These are phyloP conservation scores for Spodoptera frugiperda DNA, from an alignment of 1,140 invertebrate species.

Conservation along the genomic window DNA sequence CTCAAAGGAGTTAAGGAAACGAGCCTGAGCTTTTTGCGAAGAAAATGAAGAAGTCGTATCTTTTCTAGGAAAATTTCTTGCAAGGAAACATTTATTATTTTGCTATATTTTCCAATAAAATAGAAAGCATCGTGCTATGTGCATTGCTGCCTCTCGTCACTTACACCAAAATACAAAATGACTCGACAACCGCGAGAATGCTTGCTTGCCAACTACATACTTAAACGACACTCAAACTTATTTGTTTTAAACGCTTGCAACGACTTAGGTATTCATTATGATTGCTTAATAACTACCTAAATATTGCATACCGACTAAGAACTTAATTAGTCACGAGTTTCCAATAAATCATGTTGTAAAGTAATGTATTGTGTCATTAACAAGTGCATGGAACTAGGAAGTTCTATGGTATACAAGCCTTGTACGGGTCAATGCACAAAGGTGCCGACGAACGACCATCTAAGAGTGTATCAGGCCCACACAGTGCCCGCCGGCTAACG, in stretches of 20 bases:
- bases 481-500: constrained; percentile 62
- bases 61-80: no score
- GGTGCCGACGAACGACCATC: constrained; percentile 71
- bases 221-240: constrained; percentile 72
- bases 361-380: constrained; percentile 60
- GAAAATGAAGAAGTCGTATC: no score
- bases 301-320: not conserved
- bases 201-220: constrained; percentile 73
- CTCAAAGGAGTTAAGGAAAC: no score
- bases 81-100: no score
- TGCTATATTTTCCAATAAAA: not conserved
- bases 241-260: constrained; percentile 63
- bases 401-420: constrained; percentile 67
- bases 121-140: not conserved
- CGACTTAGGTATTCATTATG: constrained; percentile 21
- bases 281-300: constrained; percentile 22
- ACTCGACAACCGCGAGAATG: constrained; percentile 59
- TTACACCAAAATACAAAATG: constrained; percentile 65
- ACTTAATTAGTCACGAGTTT: constrained; percentile 10
- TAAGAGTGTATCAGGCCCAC: constrained; percentile 52
- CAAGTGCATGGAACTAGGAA: constrained; percentile 60
- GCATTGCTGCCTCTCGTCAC: constrained; percentile 55
- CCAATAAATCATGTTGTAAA: not conserved
- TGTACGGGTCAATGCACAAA: constrained; percentile 82
- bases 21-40: no score